Conservation (phyloP, 2,113 vertebrate genomes). For the Sterrhoptilus dennistouni region DNA sequence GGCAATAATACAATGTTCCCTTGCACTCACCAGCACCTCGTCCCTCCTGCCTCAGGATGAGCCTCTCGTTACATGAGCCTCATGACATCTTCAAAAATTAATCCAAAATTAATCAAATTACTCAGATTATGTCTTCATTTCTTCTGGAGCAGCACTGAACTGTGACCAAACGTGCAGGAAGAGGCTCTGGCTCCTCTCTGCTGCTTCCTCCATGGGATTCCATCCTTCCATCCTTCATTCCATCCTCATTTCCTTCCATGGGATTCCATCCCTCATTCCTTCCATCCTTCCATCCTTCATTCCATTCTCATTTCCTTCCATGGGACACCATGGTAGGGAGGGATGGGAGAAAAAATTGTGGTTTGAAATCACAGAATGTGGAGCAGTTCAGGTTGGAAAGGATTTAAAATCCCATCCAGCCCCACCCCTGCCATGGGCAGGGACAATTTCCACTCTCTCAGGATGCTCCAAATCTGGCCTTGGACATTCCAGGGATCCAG, state of each 20-base stretch:
- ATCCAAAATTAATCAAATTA: not conserved
- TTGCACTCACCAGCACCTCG: not conserved
- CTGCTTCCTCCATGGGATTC: accelerated
- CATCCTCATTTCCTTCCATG: accelerated
- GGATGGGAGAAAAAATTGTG: not conserved
- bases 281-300: too few species aligned
- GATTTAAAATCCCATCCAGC: not conserved
- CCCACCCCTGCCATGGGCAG: not conserved
- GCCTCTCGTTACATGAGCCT: not conserved
- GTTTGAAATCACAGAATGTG: not conserved
- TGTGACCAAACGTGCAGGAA: not conserved
- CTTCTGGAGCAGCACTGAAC: accelerated
- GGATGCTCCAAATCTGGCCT: not conserved
- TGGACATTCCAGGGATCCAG: not conserved
- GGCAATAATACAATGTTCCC: not conserved
- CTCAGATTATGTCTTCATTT: not conserved
- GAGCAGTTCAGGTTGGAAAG: not conserved
- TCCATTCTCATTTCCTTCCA: too few species aligned
- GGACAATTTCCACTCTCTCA: not conserved
- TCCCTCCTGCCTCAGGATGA: not conserved
- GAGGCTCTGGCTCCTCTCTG: not conserved
- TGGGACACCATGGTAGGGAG: accelerated
- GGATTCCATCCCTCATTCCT: not conserved
- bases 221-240: too few species aligned
- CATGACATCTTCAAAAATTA: not conserved